Conservation (phyloP, 2,113 vertebrate species). For the Gavia stellata region DNA sequence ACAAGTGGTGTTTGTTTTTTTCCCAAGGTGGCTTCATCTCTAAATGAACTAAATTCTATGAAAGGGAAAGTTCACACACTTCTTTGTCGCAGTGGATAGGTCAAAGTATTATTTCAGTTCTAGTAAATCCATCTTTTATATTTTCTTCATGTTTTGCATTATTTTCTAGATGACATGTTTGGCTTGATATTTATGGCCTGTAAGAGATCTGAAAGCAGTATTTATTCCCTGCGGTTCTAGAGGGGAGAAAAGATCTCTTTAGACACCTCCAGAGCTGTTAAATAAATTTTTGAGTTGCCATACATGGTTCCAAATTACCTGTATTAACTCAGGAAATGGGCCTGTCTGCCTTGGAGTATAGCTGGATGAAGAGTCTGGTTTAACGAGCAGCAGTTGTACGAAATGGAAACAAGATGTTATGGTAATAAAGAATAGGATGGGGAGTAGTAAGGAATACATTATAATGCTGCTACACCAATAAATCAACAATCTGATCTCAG, state of each 20-base stretch:
- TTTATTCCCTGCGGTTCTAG: neutral
- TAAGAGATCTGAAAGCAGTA: neutral
- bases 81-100: neutral
- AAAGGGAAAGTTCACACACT: neutral
- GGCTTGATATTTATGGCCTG: neutral
- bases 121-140: neutral
- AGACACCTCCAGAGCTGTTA: neutral
- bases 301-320: neutral
- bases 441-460: neutral
- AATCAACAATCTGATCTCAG: neutral
- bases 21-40: neutral
- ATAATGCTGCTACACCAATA: neutral
- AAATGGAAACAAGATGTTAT: constrained; percentile 13
- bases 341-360: neutral
- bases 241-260: neutral
- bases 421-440: neutral
- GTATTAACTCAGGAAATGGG: neutral
- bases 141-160: neutral
- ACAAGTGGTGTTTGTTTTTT: neutral
- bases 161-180: neutral
- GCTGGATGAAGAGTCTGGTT: neutral
- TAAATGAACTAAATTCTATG: neutral
- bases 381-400: neutral
- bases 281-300: neutral
- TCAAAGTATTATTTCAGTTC: neutral